These are phyloP conservation scores for Stegostoma tigrinum DNA, from an alignment of 2,113 vertebrate genomes.

Conservation along the genomic window DNA sequence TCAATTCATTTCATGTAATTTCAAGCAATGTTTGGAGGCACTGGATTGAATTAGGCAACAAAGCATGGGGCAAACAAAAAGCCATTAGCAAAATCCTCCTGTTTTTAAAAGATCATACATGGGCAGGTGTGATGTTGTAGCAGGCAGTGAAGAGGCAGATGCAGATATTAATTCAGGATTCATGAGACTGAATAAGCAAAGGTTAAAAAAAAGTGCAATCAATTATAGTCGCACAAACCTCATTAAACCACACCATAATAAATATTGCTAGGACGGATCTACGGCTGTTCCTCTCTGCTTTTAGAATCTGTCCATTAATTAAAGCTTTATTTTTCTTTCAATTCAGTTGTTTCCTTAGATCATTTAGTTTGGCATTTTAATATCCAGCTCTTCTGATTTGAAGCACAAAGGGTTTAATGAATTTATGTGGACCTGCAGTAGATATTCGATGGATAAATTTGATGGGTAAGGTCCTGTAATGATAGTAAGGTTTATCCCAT, in stretches of 20 bases:
- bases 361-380: not conserved
- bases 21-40: too few relatives aligned
- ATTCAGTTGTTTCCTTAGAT: not conserved
- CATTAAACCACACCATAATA: not conserved
- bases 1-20: too few relatives aligned
- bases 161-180: not conserved
- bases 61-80: constrained; percentile 28
- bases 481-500: too few relatives aligned
- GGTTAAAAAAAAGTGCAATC: not conserved
- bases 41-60: not conserved
- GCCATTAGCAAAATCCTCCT: constrained; percentile 24
- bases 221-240: not conserved
- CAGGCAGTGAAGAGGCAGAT: constrained; percentile 12
- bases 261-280: not conserved
- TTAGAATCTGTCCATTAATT: not conserved
- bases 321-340: not conserved
- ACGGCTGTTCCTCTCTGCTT: not conserved
- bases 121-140: constrained; percentile 28
- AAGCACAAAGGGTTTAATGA: not conserved
- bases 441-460: not conserved
- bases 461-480: not conserved
- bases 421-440: not conserved
- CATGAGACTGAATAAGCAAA: constrained; percentile 2
- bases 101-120: not conserved
- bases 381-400: not conserved